Conservation (phyloP, 2,113 vertebrate genomes). For the Oxyruncus cristatus region DNA sequence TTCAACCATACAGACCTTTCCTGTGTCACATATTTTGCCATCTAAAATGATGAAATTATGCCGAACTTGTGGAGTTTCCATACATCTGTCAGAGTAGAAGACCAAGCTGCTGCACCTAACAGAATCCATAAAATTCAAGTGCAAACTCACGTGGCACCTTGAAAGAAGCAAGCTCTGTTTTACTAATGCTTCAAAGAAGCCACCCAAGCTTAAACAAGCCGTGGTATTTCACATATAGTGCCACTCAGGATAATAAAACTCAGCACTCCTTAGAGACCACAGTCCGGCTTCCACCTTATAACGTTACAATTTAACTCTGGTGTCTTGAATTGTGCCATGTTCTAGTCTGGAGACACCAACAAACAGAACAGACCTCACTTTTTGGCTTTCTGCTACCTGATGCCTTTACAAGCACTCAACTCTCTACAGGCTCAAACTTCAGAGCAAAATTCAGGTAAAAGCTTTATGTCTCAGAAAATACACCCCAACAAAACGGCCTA, state of each 20-base stretch:
- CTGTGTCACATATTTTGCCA: neutral
- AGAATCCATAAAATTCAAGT: neutral
- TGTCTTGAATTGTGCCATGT: neutral
- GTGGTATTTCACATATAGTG: neutral
- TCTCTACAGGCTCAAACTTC: neutral
- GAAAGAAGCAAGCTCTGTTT: neutral
- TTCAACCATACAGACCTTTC: neutral
- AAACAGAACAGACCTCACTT: neutral
- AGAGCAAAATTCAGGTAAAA: neutral
- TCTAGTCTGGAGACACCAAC: neutral
- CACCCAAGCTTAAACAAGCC: neutral
- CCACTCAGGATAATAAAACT: neutral
- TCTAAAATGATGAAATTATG: neutral
- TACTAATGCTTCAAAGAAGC: neutral
- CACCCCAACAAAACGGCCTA: neutral
- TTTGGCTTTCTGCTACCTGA: neutral
- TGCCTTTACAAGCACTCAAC: neutral
- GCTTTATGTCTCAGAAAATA: neutral
- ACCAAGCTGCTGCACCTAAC: neutral
- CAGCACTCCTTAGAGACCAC: neutral
- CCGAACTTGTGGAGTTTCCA: neutral
- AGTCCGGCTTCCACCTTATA: neutral
- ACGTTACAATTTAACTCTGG: neutral
- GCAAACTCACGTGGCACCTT: neutral
- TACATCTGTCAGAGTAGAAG: neutral